phyloP scores from a whole-genome alignment of 2,113 vertebrate genomes.

The Dicentrarchus labrax region DNA sequence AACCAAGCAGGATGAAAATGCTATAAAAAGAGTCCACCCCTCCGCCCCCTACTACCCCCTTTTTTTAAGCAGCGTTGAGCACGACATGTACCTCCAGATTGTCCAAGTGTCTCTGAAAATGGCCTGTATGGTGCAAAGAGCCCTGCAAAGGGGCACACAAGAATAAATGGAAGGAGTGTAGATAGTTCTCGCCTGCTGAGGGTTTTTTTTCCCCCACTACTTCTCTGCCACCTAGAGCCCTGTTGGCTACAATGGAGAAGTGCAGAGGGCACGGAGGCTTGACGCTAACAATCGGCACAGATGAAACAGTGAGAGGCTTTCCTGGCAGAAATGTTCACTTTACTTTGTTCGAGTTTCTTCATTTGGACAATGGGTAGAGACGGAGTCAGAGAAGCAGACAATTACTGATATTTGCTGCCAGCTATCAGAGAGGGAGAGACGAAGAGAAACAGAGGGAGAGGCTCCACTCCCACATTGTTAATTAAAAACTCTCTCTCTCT shows the following conservation, averaged over 20 bases:
- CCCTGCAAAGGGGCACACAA: constrained; percentile 31
- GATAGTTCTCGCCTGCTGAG: constrained; percentile 37
- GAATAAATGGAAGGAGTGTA: constrained; percentile 53
- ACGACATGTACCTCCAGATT: constrained; percentile 52
- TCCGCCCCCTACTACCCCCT: neutral
- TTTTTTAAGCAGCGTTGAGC: constrained; percentile 24
- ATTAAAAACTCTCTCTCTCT: constrained; percentile 75
- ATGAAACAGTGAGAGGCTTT: constrained; percentile 26
- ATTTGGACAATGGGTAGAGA: constrained; percentile 67
- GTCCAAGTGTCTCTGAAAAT: constrained; percentile 32
- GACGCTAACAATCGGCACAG: constrained; percentile 44
- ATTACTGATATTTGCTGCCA: constrained; percentile 80
- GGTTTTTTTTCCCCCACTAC: neutral
- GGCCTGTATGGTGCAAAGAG: constrained; percentile 42
- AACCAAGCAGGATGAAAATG: constrained; percentile 63
- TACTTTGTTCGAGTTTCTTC: constrained; percentile 67
- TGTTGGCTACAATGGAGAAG: constrained; percentile 49
- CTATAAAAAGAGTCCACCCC: constrained; percentile 55
- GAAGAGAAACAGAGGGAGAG: constrained; percentile 42
- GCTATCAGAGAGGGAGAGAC: constrained; percentile 62
- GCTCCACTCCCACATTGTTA: constrained; percentile 74
- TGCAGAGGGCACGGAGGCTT: constrained; percentile 28
- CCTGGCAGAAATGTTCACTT: constrained; percentile 69
- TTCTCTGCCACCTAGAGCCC: constrained; percentile 35
- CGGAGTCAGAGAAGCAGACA: constrained; percentile 69